These are phyloP conservation scores for Acanthosepion pharaonis DNA, from an alignment of 2,888 invertebrate species.

Conservation along the genomic window DNA sequence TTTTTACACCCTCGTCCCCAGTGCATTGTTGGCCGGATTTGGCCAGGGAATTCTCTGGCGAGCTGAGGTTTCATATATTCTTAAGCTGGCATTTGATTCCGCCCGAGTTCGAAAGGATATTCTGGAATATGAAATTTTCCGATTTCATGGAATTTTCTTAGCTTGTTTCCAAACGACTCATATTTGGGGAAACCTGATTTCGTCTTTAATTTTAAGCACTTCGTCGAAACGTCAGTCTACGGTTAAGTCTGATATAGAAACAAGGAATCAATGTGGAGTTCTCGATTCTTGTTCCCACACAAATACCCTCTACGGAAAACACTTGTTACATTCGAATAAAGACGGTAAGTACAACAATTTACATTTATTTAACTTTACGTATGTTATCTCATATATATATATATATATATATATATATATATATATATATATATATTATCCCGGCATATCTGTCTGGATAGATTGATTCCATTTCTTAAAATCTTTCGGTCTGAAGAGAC, in stretches of 20 bases:
- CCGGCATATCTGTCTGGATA: no score
- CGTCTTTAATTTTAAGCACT: constrained; percentile 66
- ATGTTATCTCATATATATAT: neutral
- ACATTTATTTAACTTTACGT: neutral
- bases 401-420: constrained; percentile 1
- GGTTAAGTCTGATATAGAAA: neutral
- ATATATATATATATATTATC: neutral
- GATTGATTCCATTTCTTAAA: no score
- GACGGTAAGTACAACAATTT: constrained; percentile 36
- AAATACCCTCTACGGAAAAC: constrained; percentile 42
- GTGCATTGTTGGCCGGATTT: constrained; percentile 71
- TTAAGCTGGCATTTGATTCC: constrained; percentile 71
- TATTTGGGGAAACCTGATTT: constrained; percentile 74
- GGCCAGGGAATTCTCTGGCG: constrained; percentile 74
- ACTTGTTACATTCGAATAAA: constrained; percentile 34
- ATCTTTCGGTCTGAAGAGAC: no score
- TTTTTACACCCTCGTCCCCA: constrained; percentile 72
- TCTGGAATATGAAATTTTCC: constrained; percentile 70
- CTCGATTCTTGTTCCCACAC: constrained; percentile 54
- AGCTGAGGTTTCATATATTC: constrained; percentile 71
- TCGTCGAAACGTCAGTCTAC: constrained; percentile 6
- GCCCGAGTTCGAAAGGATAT: constrained; percentile 65
- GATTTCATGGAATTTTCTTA: constrained; percentile 73
- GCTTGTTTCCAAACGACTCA: constrained; percentile 74
- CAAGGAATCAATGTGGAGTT: constrained; percentile 54